Percentiles rank a stretch among this genome's conserved stretches.
phyloP scores from a whole-genome alignment of 1,140 invertebrate species.

The Ctenoplectra terminalis region DNA sequence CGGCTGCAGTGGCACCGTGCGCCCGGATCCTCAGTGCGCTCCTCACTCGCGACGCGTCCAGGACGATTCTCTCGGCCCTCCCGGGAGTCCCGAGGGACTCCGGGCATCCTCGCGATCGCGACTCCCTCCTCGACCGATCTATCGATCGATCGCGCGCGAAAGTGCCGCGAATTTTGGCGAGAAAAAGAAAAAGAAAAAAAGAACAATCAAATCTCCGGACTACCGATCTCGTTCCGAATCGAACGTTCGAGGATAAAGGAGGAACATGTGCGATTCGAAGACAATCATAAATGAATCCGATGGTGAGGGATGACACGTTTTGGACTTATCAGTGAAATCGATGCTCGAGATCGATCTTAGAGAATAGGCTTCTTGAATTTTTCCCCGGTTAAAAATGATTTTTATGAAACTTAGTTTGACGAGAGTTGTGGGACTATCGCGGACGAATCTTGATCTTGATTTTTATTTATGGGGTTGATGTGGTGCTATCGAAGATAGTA shows the following conservation, averaged over 20 bases:
- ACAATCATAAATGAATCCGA: background rate
- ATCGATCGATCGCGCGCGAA: background rate
- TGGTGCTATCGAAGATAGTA: too few species aligned
- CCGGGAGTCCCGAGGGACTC: conserved; percentile 68
- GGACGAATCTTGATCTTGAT: too few species aligned
- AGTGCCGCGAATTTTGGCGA: background rate
- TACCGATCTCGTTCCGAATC: background rate
- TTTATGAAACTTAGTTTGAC: too few species aligned
- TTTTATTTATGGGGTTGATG: too few species aligned
- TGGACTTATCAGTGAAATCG: background rate
- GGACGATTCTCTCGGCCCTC: conserved; percentile 54
- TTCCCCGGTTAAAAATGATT: too few species aligned
- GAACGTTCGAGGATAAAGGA: background rate
- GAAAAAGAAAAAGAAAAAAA: background rate
- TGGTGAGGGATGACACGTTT: background rate
- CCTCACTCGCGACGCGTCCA: conserved; percentile 72
- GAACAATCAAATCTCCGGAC: background rate
- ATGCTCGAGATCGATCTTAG: background rate
- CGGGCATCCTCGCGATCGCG: conserved; percentile 44
- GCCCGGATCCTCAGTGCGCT: conserved; percentile 79
- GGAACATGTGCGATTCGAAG: background rate
- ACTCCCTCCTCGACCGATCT: conserved; percentile 22
- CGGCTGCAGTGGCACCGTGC: conserved; percentile 71
- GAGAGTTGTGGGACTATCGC: too few species aligned
- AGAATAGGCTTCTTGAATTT: background rate